These are phyloP conservation scores for Periophthalmus modestus DNA, from an alignment of 2,113 vertebrate genomes.

Conservation along the genomic window DNA sequence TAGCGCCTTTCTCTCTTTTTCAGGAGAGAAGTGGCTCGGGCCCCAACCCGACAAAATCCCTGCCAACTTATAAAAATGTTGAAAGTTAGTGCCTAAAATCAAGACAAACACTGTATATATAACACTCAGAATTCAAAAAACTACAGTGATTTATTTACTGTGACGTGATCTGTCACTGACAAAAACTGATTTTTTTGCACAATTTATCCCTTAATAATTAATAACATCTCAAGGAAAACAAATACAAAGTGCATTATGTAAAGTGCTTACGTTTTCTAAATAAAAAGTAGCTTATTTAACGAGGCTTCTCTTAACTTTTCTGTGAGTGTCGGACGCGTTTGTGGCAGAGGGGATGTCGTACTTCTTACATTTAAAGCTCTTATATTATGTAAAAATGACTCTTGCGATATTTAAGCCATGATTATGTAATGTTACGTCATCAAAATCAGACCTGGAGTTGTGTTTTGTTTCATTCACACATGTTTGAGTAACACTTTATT, in stretches of 20 bases:
- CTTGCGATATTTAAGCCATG: too few relatives aligned
- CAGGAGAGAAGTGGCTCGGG: slow-evolving; percentile 79
- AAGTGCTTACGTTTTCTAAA: neutral
- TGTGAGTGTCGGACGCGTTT: too few relatives aligned
- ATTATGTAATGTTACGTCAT: too few relatives aligned
- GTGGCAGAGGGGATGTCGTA: too few relatives aligned
- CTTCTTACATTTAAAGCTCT: too few relatives aligned
- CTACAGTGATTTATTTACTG: too few relatives aligned
- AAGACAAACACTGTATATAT: neutral
- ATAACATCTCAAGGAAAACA: neutral
- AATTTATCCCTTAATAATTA: neutral
- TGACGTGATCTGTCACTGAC: too few relatives aligned
- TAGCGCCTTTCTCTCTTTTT: slow-evolving; percentile 28
- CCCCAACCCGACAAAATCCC: slow-evolving; percentile 58
- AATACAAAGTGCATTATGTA: neutral
- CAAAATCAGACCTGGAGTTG: too few relatives aligned
- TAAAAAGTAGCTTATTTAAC: neutral
- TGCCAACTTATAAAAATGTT: slow-evolving; percentile 65
- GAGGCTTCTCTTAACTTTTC: neutral
- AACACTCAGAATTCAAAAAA: too few relatives aligned
- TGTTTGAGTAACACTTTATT: too few relatives aligned
- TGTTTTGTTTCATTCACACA: too few relatives aligned
- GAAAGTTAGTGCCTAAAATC: neutral
- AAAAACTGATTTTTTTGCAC: neutral
- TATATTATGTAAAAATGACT: too few relatives aligned